phyloP scores from a whole-genome alignment of 2,797 vertebrate genomes.

The Semotilus atromaculatus region DNA sequence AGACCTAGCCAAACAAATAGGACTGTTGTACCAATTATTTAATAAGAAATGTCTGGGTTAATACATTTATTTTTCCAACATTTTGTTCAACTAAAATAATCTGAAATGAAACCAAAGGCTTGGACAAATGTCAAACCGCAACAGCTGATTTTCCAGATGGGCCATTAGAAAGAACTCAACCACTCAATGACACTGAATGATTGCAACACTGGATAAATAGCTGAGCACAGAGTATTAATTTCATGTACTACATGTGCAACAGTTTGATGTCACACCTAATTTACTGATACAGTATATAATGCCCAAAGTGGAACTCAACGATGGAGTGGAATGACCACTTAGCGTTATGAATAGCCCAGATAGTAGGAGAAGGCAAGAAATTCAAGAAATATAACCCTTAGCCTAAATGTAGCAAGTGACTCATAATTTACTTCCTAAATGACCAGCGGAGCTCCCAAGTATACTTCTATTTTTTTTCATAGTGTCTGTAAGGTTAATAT shows the following conservation, averaged over 20 bases:
- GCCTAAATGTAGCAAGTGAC: neutral
- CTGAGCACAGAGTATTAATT: slow-evolving; percentile 28
- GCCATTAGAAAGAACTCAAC: slow-evolving; percentile 30
- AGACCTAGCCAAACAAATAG: slow-evolving; percentile 26
- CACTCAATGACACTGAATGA: slow-evolving; percentile 22
- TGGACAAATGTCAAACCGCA: slow-evolving; percentile 30
- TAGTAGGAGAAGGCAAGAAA: slow-evolving; percentile 7
- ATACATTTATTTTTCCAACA: neutral
- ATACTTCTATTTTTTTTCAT: neutral
- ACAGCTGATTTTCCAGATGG: slow-evolving; percentile 30
- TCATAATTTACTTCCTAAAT: neutral
- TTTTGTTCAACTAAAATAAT: neutral
- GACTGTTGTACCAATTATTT: slow-evolving; percentile 13
- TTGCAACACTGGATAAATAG: slow-evolving; percentile 29
- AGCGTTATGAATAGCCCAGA: slow-evolving; percentile 39
- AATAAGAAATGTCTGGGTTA: slow-evolving; percentile 14
- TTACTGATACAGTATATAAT: slow-evolving; percentile 12
- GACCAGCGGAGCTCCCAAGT: neutral
- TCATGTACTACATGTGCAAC: neutral
- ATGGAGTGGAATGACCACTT: slow-evolving; percentile 44
- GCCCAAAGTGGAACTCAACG: slow-evolving; percentile 14
- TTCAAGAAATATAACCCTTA: slow-evolving; percentile 34
- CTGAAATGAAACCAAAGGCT: slow-evolving; percentile 22
- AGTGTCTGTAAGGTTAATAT: neutral
- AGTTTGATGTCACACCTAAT: slow-evolving; percentile 28